phyloP scores from a whole-genome alignment of 2,113 vertebrate species.

The Rhagologus leucostigma region DNA sequence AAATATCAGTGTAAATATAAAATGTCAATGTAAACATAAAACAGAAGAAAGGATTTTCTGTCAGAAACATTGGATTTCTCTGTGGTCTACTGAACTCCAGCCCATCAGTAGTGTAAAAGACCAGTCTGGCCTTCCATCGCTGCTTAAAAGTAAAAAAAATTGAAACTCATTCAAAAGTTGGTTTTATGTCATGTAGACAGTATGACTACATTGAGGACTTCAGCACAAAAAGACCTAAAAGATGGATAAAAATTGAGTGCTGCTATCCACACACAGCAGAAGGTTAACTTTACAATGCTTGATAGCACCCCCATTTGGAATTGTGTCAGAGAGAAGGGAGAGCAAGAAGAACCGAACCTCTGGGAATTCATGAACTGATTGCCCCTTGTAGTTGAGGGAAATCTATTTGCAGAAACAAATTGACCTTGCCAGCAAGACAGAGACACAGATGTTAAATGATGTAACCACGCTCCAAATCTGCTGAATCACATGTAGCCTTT shows the following conservation, averaged over 20 bases:
- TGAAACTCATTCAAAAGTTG: not conserved
- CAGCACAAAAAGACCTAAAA: not conserved
- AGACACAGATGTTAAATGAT: conserved; percentile 32
- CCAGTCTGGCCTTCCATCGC: not conserved
- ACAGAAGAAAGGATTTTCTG: not conserved
- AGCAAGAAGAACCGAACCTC: not conserved
- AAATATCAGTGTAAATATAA: not conserved
- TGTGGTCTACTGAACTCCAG: not conserved
- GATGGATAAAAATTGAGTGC: not conserved
- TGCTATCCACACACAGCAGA: not conserved
- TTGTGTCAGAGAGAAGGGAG: not conserved
- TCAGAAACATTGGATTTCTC: not conserved
- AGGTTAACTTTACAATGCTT: conserved; percentile 25
- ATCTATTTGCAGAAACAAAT: conserved; percentile 52
- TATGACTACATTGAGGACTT: not conserved
- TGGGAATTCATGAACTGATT: conserved; percentile 30
- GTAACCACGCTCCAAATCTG: conserved; percentile 26
- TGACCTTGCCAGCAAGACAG: conserved; percentile 48
- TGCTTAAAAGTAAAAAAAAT: not conserved
- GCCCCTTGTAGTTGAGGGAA: conserved; percentile 29
- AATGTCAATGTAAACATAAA: not conserved
- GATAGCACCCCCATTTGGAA: conserved; percentile 9
- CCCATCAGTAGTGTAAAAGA: not conserved
- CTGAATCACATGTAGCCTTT: not conserved
- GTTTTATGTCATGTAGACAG: not conserved